Evolutionary conservation across 2,113 vertebrate genomes (phyloP).

Genomic region (Dipodomys stephensi): DNA sequence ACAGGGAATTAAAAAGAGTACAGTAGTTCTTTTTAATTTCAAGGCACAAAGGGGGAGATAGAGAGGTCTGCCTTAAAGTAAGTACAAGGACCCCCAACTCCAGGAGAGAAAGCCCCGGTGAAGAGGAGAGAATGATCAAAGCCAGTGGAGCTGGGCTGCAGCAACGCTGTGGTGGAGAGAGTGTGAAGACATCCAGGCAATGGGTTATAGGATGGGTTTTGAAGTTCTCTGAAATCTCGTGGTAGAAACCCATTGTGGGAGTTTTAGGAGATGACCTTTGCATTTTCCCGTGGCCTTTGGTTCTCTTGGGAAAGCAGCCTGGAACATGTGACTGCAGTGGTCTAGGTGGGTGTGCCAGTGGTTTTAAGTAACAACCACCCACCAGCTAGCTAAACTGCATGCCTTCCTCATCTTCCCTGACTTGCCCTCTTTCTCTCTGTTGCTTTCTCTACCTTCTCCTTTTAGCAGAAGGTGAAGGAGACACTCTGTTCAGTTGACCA

Average conservation of each 20-base stretch:
- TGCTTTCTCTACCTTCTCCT: not conserved
- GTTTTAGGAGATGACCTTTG: not conserved
- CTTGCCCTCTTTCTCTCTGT: not conserved
- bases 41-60: not conserved
- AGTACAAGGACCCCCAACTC: not conserved
- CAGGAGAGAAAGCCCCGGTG: not conserved
- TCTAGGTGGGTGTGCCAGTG: not conserved
- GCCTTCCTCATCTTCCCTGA: not conserved
- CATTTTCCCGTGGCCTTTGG: not conserved
- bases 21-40: not conserved
- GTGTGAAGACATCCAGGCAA: not conserved
- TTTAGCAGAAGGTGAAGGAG: not conserved
- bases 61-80: not conserved
- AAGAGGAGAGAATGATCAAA: not conserved
- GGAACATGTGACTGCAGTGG: not conserved
- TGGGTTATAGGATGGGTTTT: not conserved
- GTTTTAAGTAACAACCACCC: not conserved
- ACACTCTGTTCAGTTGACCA: fast-evolving
- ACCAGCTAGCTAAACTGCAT: not conserved
- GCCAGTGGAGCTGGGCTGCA: not conserved
- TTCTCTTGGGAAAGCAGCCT: not conserved
- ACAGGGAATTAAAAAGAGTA: not conserved
- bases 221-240: not conserved
- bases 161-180: not conserved
- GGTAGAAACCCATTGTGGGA: not conserved